These are phyloP conservation scores for Pangasius krempfi DNA, from an alignment of 2,797 vertebrate genomes.

Conservation along the genomic window DNA sequence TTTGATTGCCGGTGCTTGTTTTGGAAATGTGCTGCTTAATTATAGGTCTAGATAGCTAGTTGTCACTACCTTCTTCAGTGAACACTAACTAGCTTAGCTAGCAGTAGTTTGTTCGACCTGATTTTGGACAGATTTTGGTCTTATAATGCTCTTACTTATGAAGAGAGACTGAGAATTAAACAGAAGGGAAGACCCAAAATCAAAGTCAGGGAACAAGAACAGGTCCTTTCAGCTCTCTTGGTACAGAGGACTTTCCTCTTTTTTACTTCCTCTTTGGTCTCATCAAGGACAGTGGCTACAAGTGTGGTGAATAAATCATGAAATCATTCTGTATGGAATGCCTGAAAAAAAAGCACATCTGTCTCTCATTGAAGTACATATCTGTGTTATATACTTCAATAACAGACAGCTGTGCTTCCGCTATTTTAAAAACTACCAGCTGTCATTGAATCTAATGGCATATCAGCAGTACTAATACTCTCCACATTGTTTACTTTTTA, in stretches of 20 bases:
- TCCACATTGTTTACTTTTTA: not conserved
- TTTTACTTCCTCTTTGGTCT: not conserved
- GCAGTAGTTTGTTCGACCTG: not conserved
- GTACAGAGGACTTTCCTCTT: not conserved
- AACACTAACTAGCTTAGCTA: not conserved
- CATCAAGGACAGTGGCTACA: not conserved
- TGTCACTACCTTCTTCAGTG: not conserved
- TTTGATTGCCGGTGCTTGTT: not conserved
- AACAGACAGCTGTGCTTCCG: not conserved
- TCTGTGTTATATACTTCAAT: not conserved
- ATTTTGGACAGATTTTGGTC: not conserved
- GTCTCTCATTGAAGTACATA: not conserved
- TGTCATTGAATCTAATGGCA: not conserved
- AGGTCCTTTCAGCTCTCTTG: too few species aligned
- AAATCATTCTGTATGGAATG: not conserved
- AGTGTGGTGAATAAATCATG: not conserved
- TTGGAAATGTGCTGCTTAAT: not conserved
- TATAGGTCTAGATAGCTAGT: not conserved
- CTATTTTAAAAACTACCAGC: constrained; percentile 4
- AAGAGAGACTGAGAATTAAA: not conserved
- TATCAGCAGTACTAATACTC: not conserved
- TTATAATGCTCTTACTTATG: not conserved
- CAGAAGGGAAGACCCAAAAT: not conserved
- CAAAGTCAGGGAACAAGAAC: not conserved
- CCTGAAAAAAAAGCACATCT: not conserved